A percentile compares a stretch with the other conserved stretches of the same genome.
phyloP scores from a whole-genome alignment of 2,888 invertebrate genomes.

The Timandra comae region DNA sequence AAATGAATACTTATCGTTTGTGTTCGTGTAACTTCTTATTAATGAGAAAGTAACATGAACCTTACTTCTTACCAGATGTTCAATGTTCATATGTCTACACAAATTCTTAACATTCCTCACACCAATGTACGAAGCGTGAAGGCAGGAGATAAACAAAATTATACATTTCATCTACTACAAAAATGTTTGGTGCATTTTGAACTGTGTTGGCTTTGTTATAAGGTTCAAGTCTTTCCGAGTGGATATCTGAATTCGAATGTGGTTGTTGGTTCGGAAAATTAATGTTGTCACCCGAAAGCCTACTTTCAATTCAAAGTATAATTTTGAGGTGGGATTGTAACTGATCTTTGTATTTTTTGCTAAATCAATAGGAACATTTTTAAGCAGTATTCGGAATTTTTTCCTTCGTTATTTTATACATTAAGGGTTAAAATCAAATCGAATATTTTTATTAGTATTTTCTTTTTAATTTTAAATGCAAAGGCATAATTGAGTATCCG shows the following conservation, averaged over 20 bases:
- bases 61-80: constrained; percentile 25
- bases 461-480: too few species aligned
- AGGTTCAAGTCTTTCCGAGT: constrained; percentile 2
- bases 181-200: constrained; percentile 13
- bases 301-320: constrained; percentile 27
- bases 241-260: constrained; percentile 8
- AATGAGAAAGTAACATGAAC: constrained; percentile 5
- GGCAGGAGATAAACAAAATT: constrained; percentile 21
- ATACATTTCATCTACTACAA: constrained; percentile 11
- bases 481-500: too few species aligned
- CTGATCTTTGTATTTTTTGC: too few species aligned
- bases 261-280: constrained; percentile 37
- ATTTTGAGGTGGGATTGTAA: too few species aligned
- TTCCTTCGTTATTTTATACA: too few species aligned
- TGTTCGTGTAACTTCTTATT: neutral
- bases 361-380: too few species aligned
- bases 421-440: too few species aligned
- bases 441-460: too few species aligned
- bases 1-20: too few species aligned
- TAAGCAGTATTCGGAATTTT: too few species aligned
- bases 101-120: constrained; percentile 41
- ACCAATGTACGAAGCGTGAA: constrained; percentile 35
- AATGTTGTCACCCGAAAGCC: constrained; percentile 41
- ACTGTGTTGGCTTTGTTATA: constrained; percentile 18
- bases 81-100: constrained; percentile 31